A percentile compares a stretch with the other conserved stretches of the same genome.
Evolutionary conservation across 1,140 invertebrate species (phyloP).

Genomic region (Saccostrea echinata): DNA sequence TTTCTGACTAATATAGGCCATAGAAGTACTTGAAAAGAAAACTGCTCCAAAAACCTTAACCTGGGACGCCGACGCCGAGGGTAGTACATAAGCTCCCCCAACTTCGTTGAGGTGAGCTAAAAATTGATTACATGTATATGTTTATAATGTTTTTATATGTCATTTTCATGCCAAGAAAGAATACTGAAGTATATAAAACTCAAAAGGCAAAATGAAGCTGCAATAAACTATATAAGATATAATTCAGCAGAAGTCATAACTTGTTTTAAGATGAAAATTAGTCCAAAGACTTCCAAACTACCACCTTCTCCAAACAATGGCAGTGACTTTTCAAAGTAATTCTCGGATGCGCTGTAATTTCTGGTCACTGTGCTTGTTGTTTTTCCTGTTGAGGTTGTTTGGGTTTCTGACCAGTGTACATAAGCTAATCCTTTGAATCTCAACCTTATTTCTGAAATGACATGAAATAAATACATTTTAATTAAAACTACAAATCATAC

Average conservation of each 20-base stretch:
- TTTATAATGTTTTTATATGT: no score
- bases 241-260: background rate
- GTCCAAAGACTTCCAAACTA: background rate
- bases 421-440: conserved; percentile 64
- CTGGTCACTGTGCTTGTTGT: conserved; percentile 61
- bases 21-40: no score
- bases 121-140: no score
- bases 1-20: no score
- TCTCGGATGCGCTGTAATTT: conserved; percentile 67
- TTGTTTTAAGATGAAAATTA: background rate
- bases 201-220: background rate
- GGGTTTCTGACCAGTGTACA: conserved; percentile 71
- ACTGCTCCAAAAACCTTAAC: no score
- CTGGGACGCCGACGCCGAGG: no score
- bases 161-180: no score
- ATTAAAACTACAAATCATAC: background rate
- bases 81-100: no score
- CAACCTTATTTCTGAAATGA: conserved; percentile 68
- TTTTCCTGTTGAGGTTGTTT: conserved; percentile 67
- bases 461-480: background rate
- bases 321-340: conserved; percentile 68
- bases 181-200: no score
- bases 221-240: no score
- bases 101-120: no score
- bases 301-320: conserved; percentile 69